Base-by-base conservation (phyloP, 2,797 vertebrate species). In the Choloepus didactylus region DNA sequence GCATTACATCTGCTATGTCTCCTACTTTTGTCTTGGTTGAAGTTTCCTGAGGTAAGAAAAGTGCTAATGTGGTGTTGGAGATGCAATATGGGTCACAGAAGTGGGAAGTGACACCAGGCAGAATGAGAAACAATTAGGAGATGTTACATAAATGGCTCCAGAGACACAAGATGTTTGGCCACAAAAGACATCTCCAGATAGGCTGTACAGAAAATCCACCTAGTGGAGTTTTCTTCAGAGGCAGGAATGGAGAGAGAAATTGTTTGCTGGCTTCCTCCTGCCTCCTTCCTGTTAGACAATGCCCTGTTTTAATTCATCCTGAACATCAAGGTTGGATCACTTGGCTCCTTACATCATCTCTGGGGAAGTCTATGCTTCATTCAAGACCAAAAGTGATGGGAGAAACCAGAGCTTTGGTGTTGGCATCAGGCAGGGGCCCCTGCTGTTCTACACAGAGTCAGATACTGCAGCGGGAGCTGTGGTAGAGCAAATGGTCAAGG, bases 21-120 rank as follows among this genome's bases (percentile, higher is more conserved):
- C 70, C n/a, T 79, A 7, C 25, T 87, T 92, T 87, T 60, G 41
- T 73, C 49, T 69, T 89, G 27, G 38, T 70, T 25, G 46, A 44
- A 5, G 11, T 66, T 89, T 84, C 69, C 25, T 84, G 38, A 69
- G 38, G 5, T 83, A 46, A 54, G 51, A 41, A 3, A 69, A 80
- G 11, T 66, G 6, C 8, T 31, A 29, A 21, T 56, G 35, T 44
- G n/a, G 23, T 66, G 59, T 66, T 54, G 51, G 41, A 76, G 9
- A 69, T n/a, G 6, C 18, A 2, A 14, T 75, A 25, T 3, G n/a
- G 10, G 19, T 16, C 9, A 41, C 29, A 10, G 41, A 75, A 69
- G 27, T 70, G 29, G 72, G 25, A 66, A 56, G 25, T 56, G 38
- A 91, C 9, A 6, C 9, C 44, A 64, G 18, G 83, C 31, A 69